Evolutionary conservation across 2,888 invertebrate species (phyloP).

Genomic region (Stenodera caucasica): DNA sequence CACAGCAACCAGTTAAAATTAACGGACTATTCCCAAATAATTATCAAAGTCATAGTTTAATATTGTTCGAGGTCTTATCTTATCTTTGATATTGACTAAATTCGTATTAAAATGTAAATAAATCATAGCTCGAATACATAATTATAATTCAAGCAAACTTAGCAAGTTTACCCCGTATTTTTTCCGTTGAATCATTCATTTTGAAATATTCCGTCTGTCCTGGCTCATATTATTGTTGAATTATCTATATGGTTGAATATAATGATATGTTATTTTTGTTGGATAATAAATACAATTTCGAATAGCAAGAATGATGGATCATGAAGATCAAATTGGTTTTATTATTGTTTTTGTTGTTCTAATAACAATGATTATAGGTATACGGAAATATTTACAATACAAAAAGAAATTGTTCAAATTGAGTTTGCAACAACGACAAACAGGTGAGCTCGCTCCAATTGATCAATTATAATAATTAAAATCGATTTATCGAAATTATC

Average conservation of each 20-base stretch:
- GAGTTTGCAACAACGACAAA: slow-evolving; percentile 15
- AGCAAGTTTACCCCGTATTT: too few relatives aligned
- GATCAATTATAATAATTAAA: slow-evolving; percentile 8
- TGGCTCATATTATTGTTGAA: too few relatives aligned
- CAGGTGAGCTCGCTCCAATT: slow-evolving; percentile 14
- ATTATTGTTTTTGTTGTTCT: slow-evolving; percentile 32
- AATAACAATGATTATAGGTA: slow-evolving; percentile 31
- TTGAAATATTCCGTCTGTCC: too few relatives aligned
- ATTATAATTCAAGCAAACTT: too few relatives aligned
- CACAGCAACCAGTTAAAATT: background rate
- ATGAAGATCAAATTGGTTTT: slow-evolving; percentile 36
- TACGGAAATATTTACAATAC: slow-evolving; percentile 32
- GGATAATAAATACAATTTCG: too few relatives aligned
- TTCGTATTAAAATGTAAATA: background rate
- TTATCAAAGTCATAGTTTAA: background rate
- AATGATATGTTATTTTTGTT: too few relatives aligned
- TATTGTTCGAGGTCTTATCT: too few relatives aligned
- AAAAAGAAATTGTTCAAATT: slow-evolving; percentile 29
- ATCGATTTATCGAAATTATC: slow-evolving; percentile 13
- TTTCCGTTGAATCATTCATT: too few relatives aligned
- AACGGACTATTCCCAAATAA: too few relatives aligned
- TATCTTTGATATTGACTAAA: slow-evolving; percentile 7
- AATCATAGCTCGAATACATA: background rate
- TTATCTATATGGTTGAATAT: too few relatives aligned
- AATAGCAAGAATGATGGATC: slow-evolving; percentile 24